Evolutionary conservation across 2,113 vertebrate species (phyloP).

Genomic region (Pluvialis apricaria): DNA sequence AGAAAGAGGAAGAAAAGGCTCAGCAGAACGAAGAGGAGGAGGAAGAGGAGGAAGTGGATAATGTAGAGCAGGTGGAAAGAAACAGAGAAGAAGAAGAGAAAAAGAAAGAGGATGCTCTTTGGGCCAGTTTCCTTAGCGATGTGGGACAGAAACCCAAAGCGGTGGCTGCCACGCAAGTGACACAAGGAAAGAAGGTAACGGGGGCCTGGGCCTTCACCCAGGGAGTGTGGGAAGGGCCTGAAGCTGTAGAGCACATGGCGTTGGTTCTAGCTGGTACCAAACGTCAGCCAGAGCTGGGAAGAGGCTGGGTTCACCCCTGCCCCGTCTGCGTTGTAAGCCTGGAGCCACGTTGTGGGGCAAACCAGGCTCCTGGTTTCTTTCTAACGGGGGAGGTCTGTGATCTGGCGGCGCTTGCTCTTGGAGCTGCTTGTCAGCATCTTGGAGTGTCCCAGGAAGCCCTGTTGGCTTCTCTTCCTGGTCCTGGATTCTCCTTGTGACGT

Average conservation of each 20-base stretch:
- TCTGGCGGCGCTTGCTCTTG: not conserved
- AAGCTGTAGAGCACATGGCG: fast-evolving
- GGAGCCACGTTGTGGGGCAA: fast-evolving
- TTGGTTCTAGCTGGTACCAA: not conserved
- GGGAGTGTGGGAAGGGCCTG: not conserved
- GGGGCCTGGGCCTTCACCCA: not conserved
- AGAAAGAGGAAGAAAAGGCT: constrained; percentile 11
- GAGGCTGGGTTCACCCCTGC: not conserved
- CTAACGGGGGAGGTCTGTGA: not conserved
- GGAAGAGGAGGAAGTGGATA: constrained; percentile 23
- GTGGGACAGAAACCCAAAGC: constrained; percentile 83
- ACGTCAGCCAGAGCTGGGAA: not conserved
- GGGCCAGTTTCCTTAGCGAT: constrained; percentile 94
- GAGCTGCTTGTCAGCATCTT: not conserved
- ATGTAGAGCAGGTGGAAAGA: not conserved
- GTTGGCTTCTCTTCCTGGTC: not conserved
- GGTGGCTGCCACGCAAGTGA: not conserved
- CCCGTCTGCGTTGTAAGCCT: not conserved
- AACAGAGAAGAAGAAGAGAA: constrained; percentile 63
- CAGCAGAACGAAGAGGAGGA: constrained; percentile 31
- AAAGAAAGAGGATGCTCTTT: constrained; percentile 91
- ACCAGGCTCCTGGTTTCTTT: not conserved
- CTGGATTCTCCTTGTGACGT: not conserved
- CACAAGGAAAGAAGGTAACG: constrained; percentile 14
- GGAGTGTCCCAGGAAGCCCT: fast-evolving